phyloP scores from a whole-genome alignment of 2,888 invertebrate genomes.

The Pristionchus mayeri region DNA sequence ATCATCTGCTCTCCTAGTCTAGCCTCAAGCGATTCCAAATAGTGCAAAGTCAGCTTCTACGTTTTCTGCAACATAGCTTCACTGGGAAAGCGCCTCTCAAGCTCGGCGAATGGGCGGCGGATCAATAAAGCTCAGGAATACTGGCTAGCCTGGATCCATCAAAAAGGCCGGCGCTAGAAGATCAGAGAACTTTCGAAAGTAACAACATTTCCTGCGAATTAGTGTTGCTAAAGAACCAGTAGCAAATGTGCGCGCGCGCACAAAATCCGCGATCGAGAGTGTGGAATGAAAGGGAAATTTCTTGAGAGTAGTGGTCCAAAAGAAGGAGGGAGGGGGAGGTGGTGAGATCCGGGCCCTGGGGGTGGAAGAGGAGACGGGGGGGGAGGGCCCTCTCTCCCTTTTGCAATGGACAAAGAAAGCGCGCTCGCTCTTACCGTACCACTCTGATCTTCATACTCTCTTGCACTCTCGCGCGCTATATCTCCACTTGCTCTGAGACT shows the following conservation, averaged over 20 bases:
- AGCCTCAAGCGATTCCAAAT: conserved; percentile 21
- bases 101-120: neutral
- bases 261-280: conserved; percentile 12
- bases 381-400: neutral
- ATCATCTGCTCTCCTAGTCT: neutral
- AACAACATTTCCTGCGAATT: neutral
- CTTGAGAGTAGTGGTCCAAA: conserved; percentile 45
- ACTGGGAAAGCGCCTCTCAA: neutral
- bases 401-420: conserved; percentile 37
- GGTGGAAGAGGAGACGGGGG: neutral
- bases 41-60: neutral
- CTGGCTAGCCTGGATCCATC: too few relatives aligned
- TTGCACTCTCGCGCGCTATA: neutral
- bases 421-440: conserved; percentile 20
- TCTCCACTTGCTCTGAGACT: neutral
- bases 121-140: conserved; percentile 17
- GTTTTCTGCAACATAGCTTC: neutral
- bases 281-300: conserved; percentile 45
- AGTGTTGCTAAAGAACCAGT: neutral
- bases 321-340: neutral
- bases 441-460: conserved; percentile 6
- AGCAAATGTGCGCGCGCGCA: neutral
- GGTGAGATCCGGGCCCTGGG: conserved; percentile 20
- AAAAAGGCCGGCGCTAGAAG: too few relatives aligned
- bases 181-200: neutral